Evolutionary conservation across 2,113 vertebrate genomes (phyloP).

Genomic region (Prunella himalayana): DNA sequence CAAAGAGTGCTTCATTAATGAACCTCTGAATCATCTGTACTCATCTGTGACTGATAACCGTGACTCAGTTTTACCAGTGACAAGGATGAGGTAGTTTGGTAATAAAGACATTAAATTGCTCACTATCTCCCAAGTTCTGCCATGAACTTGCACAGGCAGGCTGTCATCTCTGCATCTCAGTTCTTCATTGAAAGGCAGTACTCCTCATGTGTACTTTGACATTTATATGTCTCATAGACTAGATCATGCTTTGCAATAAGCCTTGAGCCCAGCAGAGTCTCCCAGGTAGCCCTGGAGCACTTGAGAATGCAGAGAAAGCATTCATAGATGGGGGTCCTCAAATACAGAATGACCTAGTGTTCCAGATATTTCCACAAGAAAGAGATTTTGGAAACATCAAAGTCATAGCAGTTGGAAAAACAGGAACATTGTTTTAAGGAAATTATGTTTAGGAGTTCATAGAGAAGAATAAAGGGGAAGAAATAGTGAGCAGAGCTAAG

Average conservation of each 20-base stretch:
- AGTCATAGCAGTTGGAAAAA: not conserved
- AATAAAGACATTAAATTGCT: not conserved
- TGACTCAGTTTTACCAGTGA: slow-evolving; percentile 31
- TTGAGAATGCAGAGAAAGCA: not conserved
- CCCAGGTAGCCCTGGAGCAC: not conserved
- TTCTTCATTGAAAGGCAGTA: not conserved
- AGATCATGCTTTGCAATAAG: not conserved
- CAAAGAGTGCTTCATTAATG: slow-evolving; percentile 41
- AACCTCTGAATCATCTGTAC: slow-evolving; percentile 55
- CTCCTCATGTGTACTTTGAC: not conserved
- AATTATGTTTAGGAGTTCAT: not conserved
- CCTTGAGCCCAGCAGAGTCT: not conserved
- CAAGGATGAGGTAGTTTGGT: not conserved
- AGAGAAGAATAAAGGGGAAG: not conserved
- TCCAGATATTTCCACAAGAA: not conserved
- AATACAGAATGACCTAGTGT: not conserved
- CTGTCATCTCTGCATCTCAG: not conserved
- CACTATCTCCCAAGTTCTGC: not conserved
- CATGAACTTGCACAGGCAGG: not conserved
- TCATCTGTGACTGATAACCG: slow-evolving; percentile 52
- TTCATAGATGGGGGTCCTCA: not conserved
- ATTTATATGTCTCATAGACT: not conserved
- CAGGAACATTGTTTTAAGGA: not conserved
- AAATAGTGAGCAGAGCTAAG: not conserved
- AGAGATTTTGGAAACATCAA: not conserved